Evolutionary conservation across 2,113 vertebrate species (phyloP), one percentile per base, ranked within the genome.

Genomic region (Orthonyx spaldingii): DNA sequence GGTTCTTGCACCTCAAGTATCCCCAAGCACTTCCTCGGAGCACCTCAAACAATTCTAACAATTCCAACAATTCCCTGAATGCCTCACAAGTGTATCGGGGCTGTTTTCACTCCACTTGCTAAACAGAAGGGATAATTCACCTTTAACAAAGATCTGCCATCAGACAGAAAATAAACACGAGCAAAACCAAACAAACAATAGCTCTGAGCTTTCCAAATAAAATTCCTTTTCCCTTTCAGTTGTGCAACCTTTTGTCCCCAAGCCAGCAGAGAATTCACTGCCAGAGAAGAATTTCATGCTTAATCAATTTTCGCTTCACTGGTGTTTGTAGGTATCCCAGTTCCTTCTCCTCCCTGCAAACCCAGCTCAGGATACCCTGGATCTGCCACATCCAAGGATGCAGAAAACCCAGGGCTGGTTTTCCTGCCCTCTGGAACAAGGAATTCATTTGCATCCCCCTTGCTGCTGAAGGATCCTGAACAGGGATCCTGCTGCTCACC

Each of bases 111-210:
- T 75, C 60, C 71, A 41, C 83, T 87, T 66, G 81, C 84, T 63
- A 1, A 16, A 23, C 56, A 88, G 84, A 76, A 95, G 37, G 68
- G 65, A 70, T 32, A 60, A 88, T 66, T 88, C 79, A 91, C 92
- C 82, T 88, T 81, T 44, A 66, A 69, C 59, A 85, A 90, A 49
- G 71, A 63, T 77, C 63, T 47, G 44, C 77, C 87, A 66, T 65
- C 88, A 95, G 93, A 86, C 86, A 41, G 37, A 92, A 96, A 91
- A 93, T 19, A 94, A 96, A 90, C 70, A 88, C 44, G 12, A 71
- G 53, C 81, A 69, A 86, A 93, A 69, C 87, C 79, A 85, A 93
- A 70, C 79, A 81, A 94, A 84, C 76, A 84, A 75, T 24, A 55
- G 87, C 93, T 39, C 28, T 2, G 61, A 91, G 71, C 91, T 74